Base-by-base conservation (phyloP, 2,113 vertebrate species). In the Chlorodrepanis virens region DNA sequence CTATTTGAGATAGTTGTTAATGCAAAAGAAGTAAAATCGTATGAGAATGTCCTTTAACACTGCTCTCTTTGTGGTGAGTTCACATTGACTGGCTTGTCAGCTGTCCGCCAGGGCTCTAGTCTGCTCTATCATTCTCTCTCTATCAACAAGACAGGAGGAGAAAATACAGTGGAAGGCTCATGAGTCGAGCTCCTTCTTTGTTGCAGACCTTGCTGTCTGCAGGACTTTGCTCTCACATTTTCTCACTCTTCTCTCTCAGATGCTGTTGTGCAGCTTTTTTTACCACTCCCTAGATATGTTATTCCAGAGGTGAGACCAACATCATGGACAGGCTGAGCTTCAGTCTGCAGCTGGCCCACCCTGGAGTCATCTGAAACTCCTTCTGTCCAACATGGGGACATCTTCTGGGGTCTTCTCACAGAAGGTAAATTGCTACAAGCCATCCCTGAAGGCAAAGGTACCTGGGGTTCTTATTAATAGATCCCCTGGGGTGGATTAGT, bases 311-410 rank as follows among this genome's bases (percentile, higher is more conserved):
- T 1, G 2, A 6, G 47, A 54, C 23, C 33, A n/a, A 4, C 2
- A 6, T 8, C 0, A 5, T 25, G 47, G 50, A 28, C 5, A 47
- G 21, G 22, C 12, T 77, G 44, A 64, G 11, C 4, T 85, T 77
- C 50, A 22, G 14, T 31, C 49, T 21, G 9, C 1, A 2, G 29
- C 2, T 4, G 31, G 8, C 23, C 16, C 1, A 0, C 35, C 31
- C n/a, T 33, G 31, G 27, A 68, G 39, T 33, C 9, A 3, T 3
- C 28, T 70, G n/a, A 37, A n/a, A 47, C 6, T 25, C 12, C 10
- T 29, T 71, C 13, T 82, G 33, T 78, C 39, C 0, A 3, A 11
- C 16, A 14, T 8, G 6, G 23, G 17, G 8, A n/a, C 20, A 60
- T 3, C 11, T 77, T 68, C 50, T 52, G 7, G 10, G 13, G 20